Evolutionary conservation across 2,113 vertebrate genomes (phyloP).

Genomic region (Nesospiza acunhae): DNA sequence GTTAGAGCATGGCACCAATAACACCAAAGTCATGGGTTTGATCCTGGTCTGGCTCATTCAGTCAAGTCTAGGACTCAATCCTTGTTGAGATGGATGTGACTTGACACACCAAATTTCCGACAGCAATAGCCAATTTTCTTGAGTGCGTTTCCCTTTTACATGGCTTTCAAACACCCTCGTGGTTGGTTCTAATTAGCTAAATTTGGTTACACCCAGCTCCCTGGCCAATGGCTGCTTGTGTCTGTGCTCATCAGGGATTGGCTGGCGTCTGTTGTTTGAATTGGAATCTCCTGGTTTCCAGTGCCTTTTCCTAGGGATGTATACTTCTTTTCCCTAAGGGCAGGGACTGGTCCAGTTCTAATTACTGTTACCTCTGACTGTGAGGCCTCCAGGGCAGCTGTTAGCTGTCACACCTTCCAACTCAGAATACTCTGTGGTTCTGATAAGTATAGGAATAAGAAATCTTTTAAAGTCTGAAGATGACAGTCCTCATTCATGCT

Average conservation of each 20-base stretch:
- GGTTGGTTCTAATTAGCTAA: neutral
- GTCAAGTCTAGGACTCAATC: neutral
- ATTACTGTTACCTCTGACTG: no score
- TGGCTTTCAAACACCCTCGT: neutral
- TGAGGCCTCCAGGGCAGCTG: neutral
- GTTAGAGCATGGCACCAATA: neutral
- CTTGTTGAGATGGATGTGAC: neutral
- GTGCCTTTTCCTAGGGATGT: neutral
- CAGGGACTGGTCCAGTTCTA: neutral
- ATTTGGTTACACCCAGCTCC: neutral
- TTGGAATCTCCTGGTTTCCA: neutral
- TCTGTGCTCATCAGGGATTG: neutral
- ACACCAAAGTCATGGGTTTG: neutral
- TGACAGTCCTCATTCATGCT: neutral
- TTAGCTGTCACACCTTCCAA: neutral
- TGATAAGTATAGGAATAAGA: neutral
- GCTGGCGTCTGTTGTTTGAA: neutral
- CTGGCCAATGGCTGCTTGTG: neutral
- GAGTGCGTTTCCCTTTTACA: neutral
- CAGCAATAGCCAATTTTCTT: rapidly evolving
- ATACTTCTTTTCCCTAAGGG: neutral
- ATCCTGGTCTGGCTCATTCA: neutral
- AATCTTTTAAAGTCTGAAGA: neutral
- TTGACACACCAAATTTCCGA: neutral
- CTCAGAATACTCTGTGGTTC: neutral